Evolutionary conservation across 2,113 vertebrate species (phyloP), one percentile per base, ranked within the genome.

Genomic region (Callorhinus ursinus): DNA sequence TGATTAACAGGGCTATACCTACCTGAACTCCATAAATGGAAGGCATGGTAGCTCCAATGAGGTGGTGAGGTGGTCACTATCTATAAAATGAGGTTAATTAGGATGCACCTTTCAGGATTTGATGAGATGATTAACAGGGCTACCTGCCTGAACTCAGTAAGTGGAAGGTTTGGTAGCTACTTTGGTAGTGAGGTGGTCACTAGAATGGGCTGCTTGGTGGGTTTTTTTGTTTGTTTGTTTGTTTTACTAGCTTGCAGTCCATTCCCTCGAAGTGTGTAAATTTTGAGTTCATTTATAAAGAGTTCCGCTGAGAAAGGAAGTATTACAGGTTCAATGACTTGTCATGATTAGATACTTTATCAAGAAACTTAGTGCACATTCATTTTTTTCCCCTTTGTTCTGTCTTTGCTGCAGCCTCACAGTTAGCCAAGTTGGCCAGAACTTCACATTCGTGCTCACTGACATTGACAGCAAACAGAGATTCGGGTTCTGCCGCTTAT

Each of bases 391-490:
- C 80, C 69, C 95, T 98, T 98, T 98, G 97, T 86, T 97, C 97
- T 95, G 97, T 93, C 98, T 67, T 69, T 49, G 95, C 98, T 94
- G 22, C 99, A 99, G 99, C 98, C 99, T 99, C 97, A 98, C 99
- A 71, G 99, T 99, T 79, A 99, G 99, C 98, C 99, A 99, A 97
- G 99, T 99, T 46, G 99, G 99, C 80, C 99, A 99, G 98, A 99
- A 99, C 98, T 99, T 99, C 97, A 99, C 99, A 0, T 99, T 99
- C 97, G 99, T 99, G 96, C 99, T 99, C 98, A 99, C 99, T 93
- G 99, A 99, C 99, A 99, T 99, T 98, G 99, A 99, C 98, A 99
- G 99, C 99, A 99, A 99, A 97, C 99, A 99, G 99, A 99, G 99
- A 95, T 99, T 99, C 91, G 99, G 99, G 13, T 99, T 99, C 98